Evolutionary conservation across 2,797 vertebrate genomes (phyloP), one percentile per base, ranked within the genome.

Genomic region (Amphiprion clarkii): DNA sequence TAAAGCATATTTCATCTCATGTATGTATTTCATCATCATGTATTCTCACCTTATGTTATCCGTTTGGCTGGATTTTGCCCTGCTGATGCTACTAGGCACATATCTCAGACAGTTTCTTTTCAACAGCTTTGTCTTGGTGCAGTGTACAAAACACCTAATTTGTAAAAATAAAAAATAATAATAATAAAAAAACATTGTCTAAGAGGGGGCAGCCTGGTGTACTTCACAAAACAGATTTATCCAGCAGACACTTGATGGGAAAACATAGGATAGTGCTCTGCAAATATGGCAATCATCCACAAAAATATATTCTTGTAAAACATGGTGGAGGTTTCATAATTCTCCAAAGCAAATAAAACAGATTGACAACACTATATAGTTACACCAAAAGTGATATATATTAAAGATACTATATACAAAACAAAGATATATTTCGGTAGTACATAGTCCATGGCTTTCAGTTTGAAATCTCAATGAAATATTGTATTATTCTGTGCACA

Each of bases 321-420:
- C 95, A 91, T 95, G 94, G 93, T 96, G 94, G 94, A 92, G 92
- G 92, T 95, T 95, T 94, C 94, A 93, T 95, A 95, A 93, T 90
- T 81, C 51, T 68, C 53, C 54, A 54, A 51, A 72, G 46, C 49
- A 60, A 51, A 81, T 62, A 49, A 67, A 80, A 83, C 65, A 73
- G n/a, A 68, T 65, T 62, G 16, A 82, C 67, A 88, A 60, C 49
- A 79, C 44, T 88, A 91, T 92, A 93, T 93, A 95, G 95, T 95
- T 95, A 96, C 96, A 96, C 94, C 93, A 94, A 95, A 96, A 93
- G 94, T 95, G 95, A 95, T 95, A 95, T 96, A 91, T 96, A 96
- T 95, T 96, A 96, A 95, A 95, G 95, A 96, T 95, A 92, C 94
- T 97, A 96, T 96, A 88, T 97, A 97, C 96, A 97, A 95, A 92